Percentiles rank a stretch among this genome's conserved stretches.
Conservation (phyloP, 2,113 vertebrate genomes). For the Oryzias melastigma region DNA sequence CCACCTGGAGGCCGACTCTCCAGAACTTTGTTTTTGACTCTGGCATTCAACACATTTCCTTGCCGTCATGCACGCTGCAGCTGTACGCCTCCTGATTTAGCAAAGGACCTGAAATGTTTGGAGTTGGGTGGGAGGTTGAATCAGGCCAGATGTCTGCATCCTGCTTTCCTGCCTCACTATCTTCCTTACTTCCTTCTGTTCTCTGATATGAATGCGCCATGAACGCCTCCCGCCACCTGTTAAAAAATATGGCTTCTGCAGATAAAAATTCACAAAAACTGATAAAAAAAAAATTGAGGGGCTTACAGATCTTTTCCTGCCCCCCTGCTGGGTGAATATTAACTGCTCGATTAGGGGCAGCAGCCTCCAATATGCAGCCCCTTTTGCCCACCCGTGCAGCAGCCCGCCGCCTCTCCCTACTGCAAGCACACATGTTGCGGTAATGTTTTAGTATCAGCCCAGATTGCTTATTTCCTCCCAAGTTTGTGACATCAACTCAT, state of each 20-base stretch:
- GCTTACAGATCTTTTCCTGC: slow-evolving; percentile 27
- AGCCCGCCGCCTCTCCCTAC: background rate
- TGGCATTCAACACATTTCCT: slow-evolving; percentile 46
- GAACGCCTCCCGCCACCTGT: slow-evolving; percentile 27
- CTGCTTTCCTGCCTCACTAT: too few species aligned
- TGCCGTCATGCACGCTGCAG: slow-evolving; percentile 53
- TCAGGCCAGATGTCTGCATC: slow-evolving; percentile 53
- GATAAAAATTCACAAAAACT: background rate
- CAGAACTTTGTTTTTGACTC: slow-evolving; percentile 38
- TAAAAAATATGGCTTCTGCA: background rate
- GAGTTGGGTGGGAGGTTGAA: slow-evolving; percentile 37
- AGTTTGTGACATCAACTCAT: slow-evolving; percentile 23
- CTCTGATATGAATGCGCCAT: slow-evolving; percentile 4
- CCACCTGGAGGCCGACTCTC: slow-evolving; percentile 41
- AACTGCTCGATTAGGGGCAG: slow-evolving; percentile 21
- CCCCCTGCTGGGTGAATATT: slow-evolving; percentile 36
- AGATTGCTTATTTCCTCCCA: slow-evolving; percentile 46
- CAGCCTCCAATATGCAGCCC: slow-evolving; percentile 4
- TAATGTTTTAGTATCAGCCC: slow-evolving; percentile 8
- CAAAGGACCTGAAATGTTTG: slow-evolving; percentile 43
- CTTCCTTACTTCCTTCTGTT: too few species aligned
- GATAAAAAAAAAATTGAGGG: background rate
- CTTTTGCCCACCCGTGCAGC: slow-evolving; percentile 15
- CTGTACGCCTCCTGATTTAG: slow-evolving; percentile 45
- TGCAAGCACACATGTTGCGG: slow-evolving; percentile 6